A percentile compares a stretch with the other conserved stretches of the same genome.
Evolutionary conservation across 2,113 vertebrate species (phyloP).

Genomic region (Hyperoodon ampullatus): DNA sequence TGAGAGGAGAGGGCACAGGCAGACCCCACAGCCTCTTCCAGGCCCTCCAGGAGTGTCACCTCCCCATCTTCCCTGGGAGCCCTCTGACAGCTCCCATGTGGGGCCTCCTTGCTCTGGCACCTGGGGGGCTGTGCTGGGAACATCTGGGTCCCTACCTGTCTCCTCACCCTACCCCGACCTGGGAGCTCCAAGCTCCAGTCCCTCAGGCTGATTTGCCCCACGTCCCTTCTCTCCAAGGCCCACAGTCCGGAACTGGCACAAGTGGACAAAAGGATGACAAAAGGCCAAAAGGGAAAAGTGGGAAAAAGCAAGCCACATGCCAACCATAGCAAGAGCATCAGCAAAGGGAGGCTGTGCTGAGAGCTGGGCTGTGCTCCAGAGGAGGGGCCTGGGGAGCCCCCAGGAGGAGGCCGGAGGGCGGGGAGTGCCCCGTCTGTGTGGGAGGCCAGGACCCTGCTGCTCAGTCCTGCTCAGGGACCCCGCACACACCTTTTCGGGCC

Average conservation of each 20-base stretch:
- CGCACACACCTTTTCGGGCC: neutral
- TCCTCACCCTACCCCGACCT: neutral
- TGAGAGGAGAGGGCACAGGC: rapidly evolving
- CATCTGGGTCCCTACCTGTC: neutral
- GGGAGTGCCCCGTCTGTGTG: neutral
- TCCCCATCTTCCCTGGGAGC: neutral
- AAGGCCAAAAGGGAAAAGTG: neutral
- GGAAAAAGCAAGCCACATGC: neutral
- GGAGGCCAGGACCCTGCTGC: neutral
- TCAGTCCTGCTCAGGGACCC: neutral
- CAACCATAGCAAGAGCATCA: neutral
- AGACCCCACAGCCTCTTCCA: neutral
- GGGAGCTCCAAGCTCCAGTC: neutral
- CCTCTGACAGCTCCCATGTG: neutral
- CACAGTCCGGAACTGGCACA: neutral
- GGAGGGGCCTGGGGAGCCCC: neutral
- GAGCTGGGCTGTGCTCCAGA: neutral
- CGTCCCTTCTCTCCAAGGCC: neutral
- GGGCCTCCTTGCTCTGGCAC: neutral
- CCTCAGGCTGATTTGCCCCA: neutral
- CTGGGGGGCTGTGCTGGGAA: neutral
- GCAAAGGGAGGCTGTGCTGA: neutral
- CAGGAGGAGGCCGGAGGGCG: neutral
- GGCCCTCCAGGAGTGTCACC: neutral
- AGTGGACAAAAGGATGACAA: neutral